These are phyloP conservation scores for Dromiciops gliroides DNA, from an alignment of 2,113 vertebrate genomes.

Conservation along the genomic window DNA sequence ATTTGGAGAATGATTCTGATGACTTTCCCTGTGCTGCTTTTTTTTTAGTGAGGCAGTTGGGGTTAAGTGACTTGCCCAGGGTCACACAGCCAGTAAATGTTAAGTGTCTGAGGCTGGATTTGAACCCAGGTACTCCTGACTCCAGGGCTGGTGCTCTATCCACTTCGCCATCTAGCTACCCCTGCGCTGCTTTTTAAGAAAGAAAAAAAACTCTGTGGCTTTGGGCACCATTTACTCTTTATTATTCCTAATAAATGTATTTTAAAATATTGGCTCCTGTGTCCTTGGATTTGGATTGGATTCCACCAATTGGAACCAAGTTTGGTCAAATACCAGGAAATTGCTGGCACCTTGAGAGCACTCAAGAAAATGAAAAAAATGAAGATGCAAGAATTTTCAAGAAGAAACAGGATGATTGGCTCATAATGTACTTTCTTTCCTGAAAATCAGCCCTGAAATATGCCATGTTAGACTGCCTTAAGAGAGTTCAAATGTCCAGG, in stretches of 20 bases:
- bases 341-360: constrained; percentile 66
- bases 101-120: too few species aligned
- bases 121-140: too few species aligned
- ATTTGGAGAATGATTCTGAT: not conserved
- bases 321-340: constrained; percentile 49
- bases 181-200: not conserved
- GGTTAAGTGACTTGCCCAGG: too few species aligned
- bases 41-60: too few species aligned
- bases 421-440: constrained; percentile 41
- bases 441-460: constrained; percentile 51
- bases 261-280: constrained; percentile 39
- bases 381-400: constrained; percentile 56
- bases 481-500: not conserved
- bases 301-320: constrained; percentile 38
- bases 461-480: not conserved
- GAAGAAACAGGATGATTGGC: constrained; percentile 49
- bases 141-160: too few species aligned
- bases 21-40: not conserved
- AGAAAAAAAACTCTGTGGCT: not conserved
- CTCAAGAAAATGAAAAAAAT: constrained; percentile 71
- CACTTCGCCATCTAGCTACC: too few species aligned
- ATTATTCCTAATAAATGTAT: constrained; percentile 42
- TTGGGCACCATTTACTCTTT: not conserved
- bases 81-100: too few species aligned
- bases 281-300: constrained; percentile 21